Percentiles rank a stretch among this genome's conserved stretches.
Conservation (phyloP, 2,113 vertebrate species). For the Clarias macrocephalus region DNA sequence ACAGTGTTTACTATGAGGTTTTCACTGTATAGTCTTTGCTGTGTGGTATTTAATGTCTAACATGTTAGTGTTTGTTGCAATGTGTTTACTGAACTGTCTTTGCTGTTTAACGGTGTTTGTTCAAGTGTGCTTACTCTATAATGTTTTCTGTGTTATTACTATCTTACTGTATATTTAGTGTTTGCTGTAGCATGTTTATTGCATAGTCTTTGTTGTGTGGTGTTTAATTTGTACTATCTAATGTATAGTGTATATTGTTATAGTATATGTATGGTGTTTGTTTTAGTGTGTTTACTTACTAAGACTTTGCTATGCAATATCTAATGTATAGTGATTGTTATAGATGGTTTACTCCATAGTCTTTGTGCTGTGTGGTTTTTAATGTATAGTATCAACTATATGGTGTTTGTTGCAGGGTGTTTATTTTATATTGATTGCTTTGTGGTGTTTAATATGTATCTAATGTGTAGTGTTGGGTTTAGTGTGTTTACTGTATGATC, state of each 20-base stretch:
- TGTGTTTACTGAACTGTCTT: neutral
- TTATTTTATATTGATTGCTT: no score
- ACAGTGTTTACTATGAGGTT: neutral
- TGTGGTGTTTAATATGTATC: no score
- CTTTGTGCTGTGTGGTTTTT: no score
- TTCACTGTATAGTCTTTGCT: neutral
- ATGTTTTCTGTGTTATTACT: neutral
- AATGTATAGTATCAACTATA: no score
- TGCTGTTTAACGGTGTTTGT: neutral
- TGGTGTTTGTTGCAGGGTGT: no score
- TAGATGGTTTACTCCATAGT: no score
- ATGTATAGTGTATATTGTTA: neutral
- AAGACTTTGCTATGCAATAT: neutral
- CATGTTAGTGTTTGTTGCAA: neutral
- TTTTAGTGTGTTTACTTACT: neutral
- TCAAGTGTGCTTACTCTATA: neutral
- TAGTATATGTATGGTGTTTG: neutral
- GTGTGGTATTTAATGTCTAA: neutral
- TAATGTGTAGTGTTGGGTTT: no score
- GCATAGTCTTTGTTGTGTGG: neutral
- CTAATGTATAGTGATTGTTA: no score
- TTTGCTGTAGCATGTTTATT: neutral
- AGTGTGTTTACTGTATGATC: no score
- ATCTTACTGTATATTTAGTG: neutral
- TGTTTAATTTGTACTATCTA: no score